Base-by-base conservation (phyloP, 2,797 vertebrate genomes). In the Mormyrus proboscirostris region DNA sequence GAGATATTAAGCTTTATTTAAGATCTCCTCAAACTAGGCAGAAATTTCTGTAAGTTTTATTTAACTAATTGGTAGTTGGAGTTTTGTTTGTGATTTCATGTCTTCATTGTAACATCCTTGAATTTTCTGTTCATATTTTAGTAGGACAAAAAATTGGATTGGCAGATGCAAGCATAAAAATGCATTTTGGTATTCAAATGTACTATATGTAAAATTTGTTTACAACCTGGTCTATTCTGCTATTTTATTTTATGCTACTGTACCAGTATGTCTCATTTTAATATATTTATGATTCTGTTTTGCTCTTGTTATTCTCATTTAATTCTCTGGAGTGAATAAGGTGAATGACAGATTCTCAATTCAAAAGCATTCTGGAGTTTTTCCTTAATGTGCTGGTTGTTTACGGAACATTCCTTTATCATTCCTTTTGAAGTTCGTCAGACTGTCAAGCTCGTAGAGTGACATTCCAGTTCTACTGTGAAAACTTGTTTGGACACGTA, bases 401-500 rank as follows among this genome's bases (percentile, higher is more conserved):
- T 19, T 76, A 59, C 53, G 51, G 10, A 85, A 51, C 51, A 9
- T 91, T 91, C 92, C 86, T 25, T 19, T 90, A 92, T 86, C 44
- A 89, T 87, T 87, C 86, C 86, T 57, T 62, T 88, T 22, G 38
- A 22, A 19, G 84, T 79, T 86, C 73, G 76, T 69, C 90, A 87
- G 69, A 89, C 91, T 91, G 90, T 87, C 62, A 86, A 93, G 94
- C 95, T 93, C 41, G 95, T 94, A 93, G 2, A 89, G 93, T 91
- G 82, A 94, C 95, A 96, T 96, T 96, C 95, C 93, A 92, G 90
- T 88, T 89, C 91, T 16, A 69, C 2, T 0, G 89, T 92, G 88
- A 89, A 93, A 94, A 93, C 92, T 91, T 91, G 90, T 88, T 90
- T n/a, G 5, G 0, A 87, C 89, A 0, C 89, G 88, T 29, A 51